Conservation (phyloP, 2,888 invertebrate species). For the Troides oblongomaculatus region DNA sequence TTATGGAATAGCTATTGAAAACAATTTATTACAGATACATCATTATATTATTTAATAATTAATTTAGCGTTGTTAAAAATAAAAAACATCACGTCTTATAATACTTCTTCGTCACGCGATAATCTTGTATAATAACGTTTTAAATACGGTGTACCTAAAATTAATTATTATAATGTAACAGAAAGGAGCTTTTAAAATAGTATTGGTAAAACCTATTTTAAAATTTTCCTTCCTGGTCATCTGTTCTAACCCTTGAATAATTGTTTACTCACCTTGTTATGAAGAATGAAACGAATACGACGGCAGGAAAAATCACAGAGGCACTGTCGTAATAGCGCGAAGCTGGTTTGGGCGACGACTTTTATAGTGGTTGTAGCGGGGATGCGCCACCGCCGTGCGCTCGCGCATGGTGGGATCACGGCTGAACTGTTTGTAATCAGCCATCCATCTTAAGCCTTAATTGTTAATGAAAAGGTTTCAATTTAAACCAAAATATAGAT, state of each 20-base stretch:
- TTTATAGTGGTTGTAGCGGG: conserved; percentile 75
- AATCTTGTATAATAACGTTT: too few species aligned
- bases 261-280: conserved; percentile 71
- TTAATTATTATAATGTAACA: too few species aligned
- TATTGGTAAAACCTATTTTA: not conserved
- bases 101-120: too few species aligned
- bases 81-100: not conserved
- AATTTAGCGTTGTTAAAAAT: not conserved
- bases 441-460: conserved; percentile 32
- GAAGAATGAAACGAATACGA: conserved; percentile 62
- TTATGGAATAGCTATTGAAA: not conserved
- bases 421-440: conserved; percentile 31
- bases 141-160: too few species aligned
- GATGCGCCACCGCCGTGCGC: conserved; percentile 54
- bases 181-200: too few species aligned
- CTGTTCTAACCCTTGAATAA: conserved; percentile 46
- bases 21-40: not conserved
- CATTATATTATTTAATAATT: too few species aligned
- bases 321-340: conserved; percentile 79
- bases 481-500: conserved; percentile 6
- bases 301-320: conserved; percentile 77
- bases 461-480: conserved; percentile 3
- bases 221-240: conserved; percentile 48
- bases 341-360: conserved; percentile 70
- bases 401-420: conserved; percentile 54